A percentile compares a stretch with the other conserved stretches of the same genome.
These are phyloP conservation scores for Lepus townsendii DNA, from an alignment of 2,797 vertebrate genomes.

Conservation along the genomic window DNA sequence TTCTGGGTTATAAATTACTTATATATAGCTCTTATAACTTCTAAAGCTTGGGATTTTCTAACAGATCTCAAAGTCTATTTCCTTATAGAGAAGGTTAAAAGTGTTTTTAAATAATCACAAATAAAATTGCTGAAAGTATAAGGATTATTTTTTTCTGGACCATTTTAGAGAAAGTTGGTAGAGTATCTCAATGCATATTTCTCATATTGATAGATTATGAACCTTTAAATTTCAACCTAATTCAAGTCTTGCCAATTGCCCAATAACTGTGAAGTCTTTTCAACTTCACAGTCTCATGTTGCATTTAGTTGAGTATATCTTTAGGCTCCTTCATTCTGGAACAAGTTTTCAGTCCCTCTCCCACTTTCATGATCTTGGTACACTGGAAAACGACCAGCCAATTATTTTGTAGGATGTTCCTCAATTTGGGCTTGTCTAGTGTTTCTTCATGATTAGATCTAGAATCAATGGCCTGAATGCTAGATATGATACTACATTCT, in stretches of 20 bases:
- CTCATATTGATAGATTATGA: not conserved
- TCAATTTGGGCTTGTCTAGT: not conserved
- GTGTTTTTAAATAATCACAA: not conserved
- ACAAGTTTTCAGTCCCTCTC: not conserved
- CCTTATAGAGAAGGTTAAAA: not conserved
- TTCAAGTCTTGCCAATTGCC: not conserved
- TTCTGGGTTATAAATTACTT: not conserved
- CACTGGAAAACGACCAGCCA: not conserved
- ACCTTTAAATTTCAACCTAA: not conserved
- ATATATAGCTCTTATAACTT: not conserved
- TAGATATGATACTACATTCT: not conserved
- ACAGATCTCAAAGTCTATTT: not conserved
- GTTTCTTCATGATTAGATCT: not conserved
- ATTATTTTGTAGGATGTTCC: not conserved
- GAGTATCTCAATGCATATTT: constrained; percentile 9
- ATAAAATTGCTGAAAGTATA: not conserved
- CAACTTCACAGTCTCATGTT: not conserved
- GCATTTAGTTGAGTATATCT: not conserved
- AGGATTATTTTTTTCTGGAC: not conserved
- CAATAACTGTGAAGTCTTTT: not conserved
- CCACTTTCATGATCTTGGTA: not conserved
- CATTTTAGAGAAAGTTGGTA: not conserved
- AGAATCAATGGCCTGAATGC: not conserved
- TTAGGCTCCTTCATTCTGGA: not conserved
- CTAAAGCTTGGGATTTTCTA: constrained; percentile 17